Base-by-base conservation (phyloP, 1,140 invertebrate species). In the Aleiodes sp. region DNA sequence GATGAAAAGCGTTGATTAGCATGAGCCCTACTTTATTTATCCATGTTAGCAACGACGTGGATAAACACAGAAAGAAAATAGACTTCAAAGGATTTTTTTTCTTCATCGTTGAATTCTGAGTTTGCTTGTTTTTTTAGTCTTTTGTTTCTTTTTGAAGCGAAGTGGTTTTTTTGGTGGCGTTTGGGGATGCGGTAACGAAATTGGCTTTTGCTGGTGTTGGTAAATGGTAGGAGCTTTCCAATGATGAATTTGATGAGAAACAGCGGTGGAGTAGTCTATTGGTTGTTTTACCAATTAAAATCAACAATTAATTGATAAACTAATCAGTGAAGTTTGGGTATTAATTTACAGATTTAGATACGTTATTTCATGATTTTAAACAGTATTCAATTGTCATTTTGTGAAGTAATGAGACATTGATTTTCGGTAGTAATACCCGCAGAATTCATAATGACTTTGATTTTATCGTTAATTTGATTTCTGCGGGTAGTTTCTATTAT, bases 1-100 rank as follows among this genome's bases (percentile, higher is more conserved):
- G n/a, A n/a, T n/a, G n/a, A n/a, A n/a, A n/a, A 7, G 46, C 46
- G 46, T 21, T 52, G 46, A 52, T 52, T 52, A 52, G 46, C 46
- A 1, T 43, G 19, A 24, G 46, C 21, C 21, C 46, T 52, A 52
- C 46, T 52, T 21, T 52, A 52, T 52, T 52, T 52, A 52, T 52
- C 21, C 46, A 52, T 1, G 21, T 1, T 52, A 52, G 19, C 46
- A 24, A 24, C 19, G 46, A 26, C 46, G 16, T 9, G 4, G 46
- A 52, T 21, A 52, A 52, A 52, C 46, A 52, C 21, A 16, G 46
- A 24, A 52, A 24, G 46, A 52, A 24, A 16, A 9, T 24, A 21
- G 1, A 24, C 16, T 52, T 52, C 46, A 52, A 52, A 52, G 46
- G 46, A 52, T 24, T 21, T 52, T 52, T 52, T 24, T 46, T 46